Conservation (phyloP, 2,888 invertebrate genomes). For the Lepidochrysops patricia region DNA sequence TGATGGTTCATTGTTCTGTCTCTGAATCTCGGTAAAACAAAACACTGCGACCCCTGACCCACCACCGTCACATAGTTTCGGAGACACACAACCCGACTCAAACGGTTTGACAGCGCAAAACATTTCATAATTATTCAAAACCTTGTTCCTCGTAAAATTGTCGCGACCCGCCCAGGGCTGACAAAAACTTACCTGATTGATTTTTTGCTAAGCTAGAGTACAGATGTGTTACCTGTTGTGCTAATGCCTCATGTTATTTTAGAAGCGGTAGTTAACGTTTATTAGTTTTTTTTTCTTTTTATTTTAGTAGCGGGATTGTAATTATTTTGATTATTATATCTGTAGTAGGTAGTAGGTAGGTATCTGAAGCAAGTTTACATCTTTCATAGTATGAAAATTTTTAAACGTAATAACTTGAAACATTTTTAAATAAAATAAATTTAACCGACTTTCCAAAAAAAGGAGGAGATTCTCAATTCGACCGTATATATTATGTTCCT, state of each 20-base stretch:
- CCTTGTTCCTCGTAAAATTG: slow-evolving; percentile 13
- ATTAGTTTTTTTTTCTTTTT: background rate
- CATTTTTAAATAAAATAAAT: too few relatives aligned
- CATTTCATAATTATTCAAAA: slow-evolving; percentile 26
- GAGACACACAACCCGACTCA: slow-evolving; percentile 26
- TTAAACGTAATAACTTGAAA: too few relatives aligned
- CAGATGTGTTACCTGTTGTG: background rate
- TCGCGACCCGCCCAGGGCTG: slow-evolving; percentile 8
- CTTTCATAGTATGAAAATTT: too few relatives aligned
- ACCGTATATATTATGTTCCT: too few relatives aligned
- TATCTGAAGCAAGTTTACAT: too few relatives aligned
- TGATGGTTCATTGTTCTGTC: slow-evolving; percentile 6
- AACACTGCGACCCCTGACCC: slow-evolving; percentile 1
- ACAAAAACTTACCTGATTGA: slow-evolving; percentile 3
- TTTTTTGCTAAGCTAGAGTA: background rate
- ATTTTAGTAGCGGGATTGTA: background rate
- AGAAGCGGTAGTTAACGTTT: background rate
- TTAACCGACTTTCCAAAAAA: too few relatives aligned
- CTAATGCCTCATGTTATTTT: background rate
- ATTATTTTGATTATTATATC: background rate
- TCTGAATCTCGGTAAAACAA: slow-evolving; percentile 1
- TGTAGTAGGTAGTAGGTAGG: too few relatives aligned
- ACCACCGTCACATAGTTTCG: slow-evolving; percentile 3
- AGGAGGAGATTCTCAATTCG: too few relatives aligned
- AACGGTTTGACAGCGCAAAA: slow-evolving; percentile 27